Base-by-base conservation (phyloP, 2,888 invertebrate species). In the Andrena haemorrhoa region DNA sequence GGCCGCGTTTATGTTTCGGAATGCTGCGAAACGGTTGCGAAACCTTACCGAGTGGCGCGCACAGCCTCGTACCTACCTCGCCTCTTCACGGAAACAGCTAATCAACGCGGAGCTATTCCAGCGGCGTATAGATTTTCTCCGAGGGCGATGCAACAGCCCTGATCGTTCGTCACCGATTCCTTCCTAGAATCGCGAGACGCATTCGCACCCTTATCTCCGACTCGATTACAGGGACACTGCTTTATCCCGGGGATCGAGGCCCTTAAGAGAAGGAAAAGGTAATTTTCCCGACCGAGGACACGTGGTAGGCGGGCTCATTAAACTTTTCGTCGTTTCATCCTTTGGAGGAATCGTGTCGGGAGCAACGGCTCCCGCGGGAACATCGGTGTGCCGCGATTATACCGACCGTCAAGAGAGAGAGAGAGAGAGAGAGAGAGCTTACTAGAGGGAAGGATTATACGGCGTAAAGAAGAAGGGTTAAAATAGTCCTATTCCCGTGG, bases 291-390 rank as follows among this genome's bases (percentile, higher is more conserved):
- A 68, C 58, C 72, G 68, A 79, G 76, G 76, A 88, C 77, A 77
- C 86, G 79, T 56, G 80, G 87, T 79, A 70, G 88, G 87, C 85
- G 87, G 90, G 87, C 90, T 92, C 91, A 90, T 92, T 93, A 92
- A 91, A 93, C 89, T 93, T 93, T 93, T 93, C 90, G 90, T 91
- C 92, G 91, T 92, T 92, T 91, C 90, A 83, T 91, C 91, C 91
- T 91, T 88, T 65, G 87, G 82, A 84, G 86, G 71, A 84, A 89
- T 87, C 85, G 78, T 81, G 83, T 83, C 79, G 85, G 79, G 82
- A 82, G 74, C 85, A 91, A 92, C 88, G 88, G 79, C 91, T 91
- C 92, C 88, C 91, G 35, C 69, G 92, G 90, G 91, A 88, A 83
- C 72, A 82, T 75, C 82, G 72, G 75, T 79, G 87, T 26, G 86